A percentile compares a stretch with the other conserved stretches of the same genome.
phyloP scores from a whole-genome alignment of 2,888 invertebrate genomes.

The Elmis aenea region DNA sequence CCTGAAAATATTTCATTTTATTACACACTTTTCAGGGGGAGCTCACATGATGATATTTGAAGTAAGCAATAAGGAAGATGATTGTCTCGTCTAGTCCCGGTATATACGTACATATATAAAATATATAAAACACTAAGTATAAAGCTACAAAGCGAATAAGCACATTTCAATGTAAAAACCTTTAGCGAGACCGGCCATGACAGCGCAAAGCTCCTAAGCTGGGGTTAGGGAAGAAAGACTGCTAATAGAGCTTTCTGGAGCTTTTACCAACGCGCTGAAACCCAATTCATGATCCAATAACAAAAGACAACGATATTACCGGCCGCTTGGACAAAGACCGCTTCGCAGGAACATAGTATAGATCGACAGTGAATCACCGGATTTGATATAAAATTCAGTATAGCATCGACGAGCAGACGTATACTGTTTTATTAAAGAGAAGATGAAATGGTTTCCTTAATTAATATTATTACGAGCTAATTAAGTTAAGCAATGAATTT shows the following conservation, averaged over 20 bases:
- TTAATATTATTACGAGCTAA: too few relatives aligned
- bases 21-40: too few relatives aligned
- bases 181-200: slow-evolving; percentile 43
- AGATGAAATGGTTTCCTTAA: too few relatives aligned
- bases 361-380: too few relatives aligned
- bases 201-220: slow-evolving; percentile 47
- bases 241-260: slow-evolving; percentile 50
- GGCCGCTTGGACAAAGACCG: slow-evolving; percentile 47
- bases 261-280: slow-evolving; percentile 48
- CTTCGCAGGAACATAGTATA: slow-evolving; percentile 31
- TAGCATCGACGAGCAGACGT: too few relatives aligned
- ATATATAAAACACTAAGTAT: slow-evolving; percentile 2
- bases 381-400: too few relatives aligned
- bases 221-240: slow-evolving; percentile 49
- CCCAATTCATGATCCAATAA: slow-evolving; percentile 52
- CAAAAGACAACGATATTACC: slow-evolving; percentile 51
- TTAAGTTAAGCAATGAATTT: too few relatives aligned
- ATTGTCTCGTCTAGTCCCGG: neutral
- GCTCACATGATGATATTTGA: too few relatives aligned
- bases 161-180: slow-evolving; percentile 48
- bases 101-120: neutral
- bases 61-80: too few relatives aligned
- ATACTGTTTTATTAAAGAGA: too few relatives aligned
- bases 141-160: slow-evolving; percentile 46
- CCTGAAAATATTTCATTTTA: too few relatives aligned